A percentile compares a stretch with the other conserved stretches of the same genome.
Conservation (phyloP, 2,113 vertebrate species). For the Boulengeromyrus knoepffleri region DNA sequence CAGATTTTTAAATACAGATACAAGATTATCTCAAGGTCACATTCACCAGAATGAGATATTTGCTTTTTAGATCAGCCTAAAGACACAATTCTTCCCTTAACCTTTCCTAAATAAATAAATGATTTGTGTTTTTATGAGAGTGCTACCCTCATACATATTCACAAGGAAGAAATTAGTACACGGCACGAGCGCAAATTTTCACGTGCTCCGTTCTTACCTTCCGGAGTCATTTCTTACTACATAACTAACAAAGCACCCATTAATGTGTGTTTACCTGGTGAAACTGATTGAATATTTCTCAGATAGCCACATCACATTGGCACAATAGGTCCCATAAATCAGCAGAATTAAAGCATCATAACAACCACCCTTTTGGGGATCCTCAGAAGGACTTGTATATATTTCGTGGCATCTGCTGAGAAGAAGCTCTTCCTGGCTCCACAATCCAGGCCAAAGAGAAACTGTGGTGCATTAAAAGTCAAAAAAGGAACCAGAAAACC, state of each 20-base stretch:
- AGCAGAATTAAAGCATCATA: background rate
- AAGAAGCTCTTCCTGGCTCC: conserved; percentile 25
- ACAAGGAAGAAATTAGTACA: background rate
- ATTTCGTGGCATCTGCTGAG: background rate
- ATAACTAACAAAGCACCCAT: background rate
- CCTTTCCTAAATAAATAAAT: background rate
- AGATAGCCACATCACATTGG: background rate
- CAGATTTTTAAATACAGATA: conserved; percentile 25
- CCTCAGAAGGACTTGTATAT: background rate
- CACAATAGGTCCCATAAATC: background rate
- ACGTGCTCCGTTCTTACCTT: background rate
- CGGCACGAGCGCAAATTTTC: background rate
- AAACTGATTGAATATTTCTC: background rate
- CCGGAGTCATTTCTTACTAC: background rate
- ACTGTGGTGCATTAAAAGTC: conserved; percentile 43
- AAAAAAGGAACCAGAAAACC: conserved; percentile 26
- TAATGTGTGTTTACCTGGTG: background rate
- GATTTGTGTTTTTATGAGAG: background rate
- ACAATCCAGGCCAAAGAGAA: conserved; percentile 54
- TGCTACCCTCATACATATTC: background rate
- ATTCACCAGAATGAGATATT: background rate
- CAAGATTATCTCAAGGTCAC: conserved; percentile 29
- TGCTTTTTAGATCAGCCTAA: background rate
- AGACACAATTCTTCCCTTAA: background rate
- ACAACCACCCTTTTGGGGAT: background rate